Conservation (phyloP, 1,140 invertebrate genomes). For the Campoletis sonorensis region DNA sequence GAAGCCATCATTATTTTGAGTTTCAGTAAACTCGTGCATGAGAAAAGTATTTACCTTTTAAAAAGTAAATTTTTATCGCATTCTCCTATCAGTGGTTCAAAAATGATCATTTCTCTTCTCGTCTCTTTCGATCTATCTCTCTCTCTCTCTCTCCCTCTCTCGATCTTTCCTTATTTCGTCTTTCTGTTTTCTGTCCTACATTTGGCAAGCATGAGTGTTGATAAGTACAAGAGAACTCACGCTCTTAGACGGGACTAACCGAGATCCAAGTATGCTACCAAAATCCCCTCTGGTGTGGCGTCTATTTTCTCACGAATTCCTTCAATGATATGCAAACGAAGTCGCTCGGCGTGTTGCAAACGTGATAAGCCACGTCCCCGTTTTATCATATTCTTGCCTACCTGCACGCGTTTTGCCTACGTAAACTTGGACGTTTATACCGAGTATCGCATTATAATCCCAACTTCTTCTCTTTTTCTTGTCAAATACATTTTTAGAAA, state of each 20-base stretch:
- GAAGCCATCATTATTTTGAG: too few relatives aligned
- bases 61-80: background rate
- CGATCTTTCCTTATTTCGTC: background rate
- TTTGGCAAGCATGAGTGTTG: background rate
- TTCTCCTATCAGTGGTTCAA: background rate
- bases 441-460: background rate
- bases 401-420: background rate
- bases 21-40: background rate
- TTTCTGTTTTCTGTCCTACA: background rate
- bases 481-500: background rate
- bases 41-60: too few relatives aligned
- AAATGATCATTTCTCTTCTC: background rate
- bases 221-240: background rate
- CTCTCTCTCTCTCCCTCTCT: background rate
- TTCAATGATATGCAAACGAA: slow-evolving; percentile 31
- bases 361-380: slow-evolving; percentile 17
- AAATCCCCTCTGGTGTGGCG: background rate
- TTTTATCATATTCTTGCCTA: slow-evolving; percentile 9
- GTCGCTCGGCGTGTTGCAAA: background rate
- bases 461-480: background rate
- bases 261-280: slow-evolving; percentile 8
- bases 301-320: slow-evolving; percentile 27
- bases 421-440: slow-evolving; percentile 1
- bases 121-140: background rate
- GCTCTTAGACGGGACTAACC: background rate